Base-by-base conservation (phyloP, 1,140 invertebrate genomes). In the Sinella curviseta region DNA sequence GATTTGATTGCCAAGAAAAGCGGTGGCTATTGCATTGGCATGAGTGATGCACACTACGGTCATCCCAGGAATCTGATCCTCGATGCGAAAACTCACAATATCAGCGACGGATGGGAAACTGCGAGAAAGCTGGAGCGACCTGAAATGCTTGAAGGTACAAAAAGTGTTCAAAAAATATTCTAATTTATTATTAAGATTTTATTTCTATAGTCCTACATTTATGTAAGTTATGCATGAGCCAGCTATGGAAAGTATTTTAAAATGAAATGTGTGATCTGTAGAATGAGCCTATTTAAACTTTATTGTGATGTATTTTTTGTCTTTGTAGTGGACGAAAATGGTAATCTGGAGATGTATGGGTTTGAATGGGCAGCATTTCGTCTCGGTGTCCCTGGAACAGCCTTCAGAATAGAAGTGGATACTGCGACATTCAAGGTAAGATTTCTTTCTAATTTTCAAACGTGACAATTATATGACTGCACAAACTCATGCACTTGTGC, bases 61-160 rank as follows among this genome's bases (percentile, higher is more conserved):
- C 91, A 92, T 84, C 91, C 91, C 0, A 86, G 88, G 26, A 92
- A 92, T 83, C 85, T 92, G 48, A 90, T 92, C 67, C 88, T 89
- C 67, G 88, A 89, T 1, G 87, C 87, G 12, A 87, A 87, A 81
- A 87, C 88, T 2, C 81, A 86, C 0, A 88, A 87, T 65, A 92
- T 92, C 90, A 88, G 85, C 2, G 91, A 92, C 83, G 92, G 91
- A 2, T 92, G 91, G 92, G 91, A 92, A 86, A 92, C 91, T 12
- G 90, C 91, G 0, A 86, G 91, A 76, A 85, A 90, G 81, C 85
- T 90, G 8, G 90, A 92, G 80, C 87, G 91, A 83, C 91, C 92
- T 1, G 86, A 90, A 36, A 86, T 91, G 54, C 87, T 93, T 33
- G 82, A 88, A 83, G 85, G 85, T 85, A 74, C 60, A 76, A 77